phyloP scores from a whole-genome alignment of 2,113 vertebrate species.

The Rhipidura dahli region DNA sequence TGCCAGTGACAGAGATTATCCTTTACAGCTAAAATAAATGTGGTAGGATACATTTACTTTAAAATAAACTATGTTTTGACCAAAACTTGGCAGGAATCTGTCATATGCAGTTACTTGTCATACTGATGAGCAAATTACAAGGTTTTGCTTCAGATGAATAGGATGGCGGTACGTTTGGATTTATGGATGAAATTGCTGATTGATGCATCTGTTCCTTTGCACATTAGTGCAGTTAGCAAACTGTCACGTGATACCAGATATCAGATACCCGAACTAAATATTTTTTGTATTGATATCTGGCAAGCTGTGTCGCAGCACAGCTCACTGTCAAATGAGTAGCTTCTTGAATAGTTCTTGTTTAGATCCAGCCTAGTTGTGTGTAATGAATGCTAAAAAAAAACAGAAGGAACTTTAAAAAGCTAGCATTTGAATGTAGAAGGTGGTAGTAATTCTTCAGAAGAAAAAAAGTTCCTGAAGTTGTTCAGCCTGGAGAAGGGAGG shows the following conservation, averaged over 20 bases:
- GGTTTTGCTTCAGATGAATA: neutral
- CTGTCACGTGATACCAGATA: neutral
- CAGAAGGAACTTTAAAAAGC: neutral
- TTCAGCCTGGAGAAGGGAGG: neutral
- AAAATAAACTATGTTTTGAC: neutral
- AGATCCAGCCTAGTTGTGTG: neutral
- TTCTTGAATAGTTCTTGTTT: neutral
- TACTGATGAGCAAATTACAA: neutral
- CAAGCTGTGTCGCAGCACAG: neutral
- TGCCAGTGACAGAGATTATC: neutral
- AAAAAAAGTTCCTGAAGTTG: neutral
- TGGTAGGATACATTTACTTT: neutral
- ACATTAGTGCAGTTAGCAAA: neutral
- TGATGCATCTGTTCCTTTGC: neutral
- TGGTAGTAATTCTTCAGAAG: neutral
- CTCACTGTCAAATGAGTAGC: rapidly evolving
- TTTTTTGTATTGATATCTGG: neutral
- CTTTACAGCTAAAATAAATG: neutral
- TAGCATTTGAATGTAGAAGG: neutral
- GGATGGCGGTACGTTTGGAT: neutral
- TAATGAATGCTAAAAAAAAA: neutral
- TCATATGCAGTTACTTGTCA: neutral
- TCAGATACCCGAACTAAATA: neutral
- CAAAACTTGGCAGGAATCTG: constrained; percentile 1
- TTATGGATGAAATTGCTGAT: neutral